A percentile compares a stretch with the other conserved stretches of the same genome.
These are phyloP conservation scores for Stratiomys singularior DNA, from an alignment of 2,888 invertebrate species.

Conservation along the genomic window DNA sequence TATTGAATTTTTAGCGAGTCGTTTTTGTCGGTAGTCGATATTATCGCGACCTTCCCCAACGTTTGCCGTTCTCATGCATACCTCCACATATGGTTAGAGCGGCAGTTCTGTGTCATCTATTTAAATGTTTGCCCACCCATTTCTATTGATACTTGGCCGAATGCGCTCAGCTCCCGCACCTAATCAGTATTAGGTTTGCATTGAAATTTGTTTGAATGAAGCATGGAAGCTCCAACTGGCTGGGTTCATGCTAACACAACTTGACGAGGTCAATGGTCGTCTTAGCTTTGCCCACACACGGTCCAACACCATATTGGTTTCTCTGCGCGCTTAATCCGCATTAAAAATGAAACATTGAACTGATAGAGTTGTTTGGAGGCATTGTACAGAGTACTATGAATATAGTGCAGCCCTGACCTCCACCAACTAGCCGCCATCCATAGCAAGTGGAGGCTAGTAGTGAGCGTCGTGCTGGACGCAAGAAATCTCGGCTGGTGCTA, in stretches of 20 bases:
- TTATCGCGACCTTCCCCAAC: conserved; percentile 16
- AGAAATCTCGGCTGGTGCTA: conserved; percentile 30
- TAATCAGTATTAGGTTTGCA: conserved; percentile 21
- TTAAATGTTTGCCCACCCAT: conserved; percentile 2
- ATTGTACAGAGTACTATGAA: background rate
- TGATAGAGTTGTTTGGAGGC: conserved; percentile 28
- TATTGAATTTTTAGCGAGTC: background rate
- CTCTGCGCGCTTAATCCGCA: conserved; percentile 27
- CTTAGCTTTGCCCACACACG: conserved; percentile 15
- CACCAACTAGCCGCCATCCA: conserved; percentile 12
- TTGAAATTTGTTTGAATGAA: background rate
- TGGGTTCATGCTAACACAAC: background rate
- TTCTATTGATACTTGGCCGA: background rate
- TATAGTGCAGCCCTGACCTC: conserved; percentile 40
- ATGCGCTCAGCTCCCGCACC: background rate
- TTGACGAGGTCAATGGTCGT: conserved; percentile 22
- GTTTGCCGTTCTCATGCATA: background rate
- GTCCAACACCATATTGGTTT: conserved; percentile 35
- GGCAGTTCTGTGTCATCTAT: background rate
- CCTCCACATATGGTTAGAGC: background rate
- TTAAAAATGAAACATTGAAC: conserved; percentile 43
- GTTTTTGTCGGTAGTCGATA: conserved; percentile 1
- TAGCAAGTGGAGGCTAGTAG: background rate
- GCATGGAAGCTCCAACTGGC: conserved; percentile 20
- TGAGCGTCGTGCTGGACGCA: background rate